phyloP scores from a whole-genome alignment of 1,140 invertebrate genomes.

The Paralvinella palmiformis region DNA sequence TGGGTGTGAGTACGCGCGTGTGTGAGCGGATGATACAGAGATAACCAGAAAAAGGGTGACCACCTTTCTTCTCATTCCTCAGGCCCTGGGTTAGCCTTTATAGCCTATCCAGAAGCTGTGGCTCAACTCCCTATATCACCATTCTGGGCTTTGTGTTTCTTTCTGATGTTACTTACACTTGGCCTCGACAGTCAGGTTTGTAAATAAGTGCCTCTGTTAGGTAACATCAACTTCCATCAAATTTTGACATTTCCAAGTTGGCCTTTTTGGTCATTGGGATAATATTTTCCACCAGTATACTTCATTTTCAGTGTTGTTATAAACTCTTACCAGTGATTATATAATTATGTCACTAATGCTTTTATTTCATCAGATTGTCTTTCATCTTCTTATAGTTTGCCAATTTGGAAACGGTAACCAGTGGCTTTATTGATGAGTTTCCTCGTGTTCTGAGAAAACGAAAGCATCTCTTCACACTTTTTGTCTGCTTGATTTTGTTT shows the following conservation, averaged over 20 bases:
- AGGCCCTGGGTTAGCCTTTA: constrained; percentile 75
- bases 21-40: too few species aligned
- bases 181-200: constrained; percentile 87
- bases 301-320: too few species aligned
- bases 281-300: too few species aligned
- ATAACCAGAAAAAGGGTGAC: neutral
- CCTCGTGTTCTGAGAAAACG: constrained; percentile 1
- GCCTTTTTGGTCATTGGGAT: too few species aligned
- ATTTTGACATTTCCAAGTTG: too few species aligned
- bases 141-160: constrained; percentile 85
- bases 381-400: constrained; percentile 12
- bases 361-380: too few species aligned
- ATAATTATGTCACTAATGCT: too few species aligned
- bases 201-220: too few species aligned
- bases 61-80: constrained; percentile 7
- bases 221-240: too few species aligned
- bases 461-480: neutral
- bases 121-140: constrained; percentile 79
- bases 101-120: constrained; percentile 86
- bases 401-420: constrained; percentile 12
- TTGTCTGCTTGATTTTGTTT: constrained; percentile 16
- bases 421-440: constrained; percentile 18
- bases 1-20: too few species aligned
- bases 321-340: too few species aligned
- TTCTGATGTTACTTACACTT: constrained; percentile 85